A percentile compares a stretch with the other conserved stretches of the same genome.
Conservation (phyloP, 2,888 invertebrate species). For the Temnothorax unifasciatus region DNA sequence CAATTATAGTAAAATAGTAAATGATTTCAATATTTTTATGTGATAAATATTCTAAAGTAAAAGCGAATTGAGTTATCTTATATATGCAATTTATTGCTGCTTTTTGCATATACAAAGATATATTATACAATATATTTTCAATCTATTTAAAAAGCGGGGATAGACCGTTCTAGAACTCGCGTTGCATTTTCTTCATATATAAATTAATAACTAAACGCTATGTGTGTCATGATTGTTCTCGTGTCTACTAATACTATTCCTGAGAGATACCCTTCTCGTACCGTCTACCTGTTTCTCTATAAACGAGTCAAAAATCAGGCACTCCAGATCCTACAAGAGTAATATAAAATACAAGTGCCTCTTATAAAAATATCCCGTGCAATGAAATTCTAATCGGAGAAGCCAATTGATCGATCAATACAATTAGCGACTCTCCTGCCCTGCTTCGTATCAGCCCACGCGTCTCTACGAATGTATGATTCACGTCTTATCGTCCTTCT, state of each 20-base stretch:
- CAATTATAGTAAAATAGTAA: too few species aligned
- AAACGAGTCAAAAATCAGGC: not conserved
- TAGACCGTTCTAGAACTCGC: not conserved
- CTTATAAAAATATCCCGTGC: not conserved
- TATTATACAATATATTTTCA: not conserved
- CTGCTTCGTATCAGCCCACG: not conserved
- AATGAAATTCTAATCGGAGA: slow-evolving; percentile 29
- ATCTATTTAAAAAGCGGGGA: slow-evolving; percentile 28
- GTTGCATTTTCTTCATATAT: not conserved
- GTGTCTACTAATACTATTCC: slow-evolving; percentile 28
- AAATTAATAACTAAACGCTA: not conserved
- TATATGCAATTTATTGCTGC: slow-evolving; percentile 31
- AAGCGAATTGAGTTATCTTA: slow-evolving; percentile 14
- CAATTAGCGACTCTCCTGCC: not conserved
- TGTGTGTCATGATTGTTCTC: not conserved
- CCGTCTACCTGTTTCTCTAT: not conserved
- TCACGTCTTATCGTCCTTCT: slow-evolving; percentile 10
- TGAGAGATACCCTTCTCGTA: slow-evolving; percentile 18
- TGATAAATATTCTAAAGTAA: not conserved
- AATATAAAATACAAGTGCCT: not conserved
- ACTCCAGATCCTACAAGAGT: not conserved
- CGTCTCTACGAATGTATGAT: not conserved
- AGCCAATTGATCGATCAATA: slow-evolving; percentile 9
- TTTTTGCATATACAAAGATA: slow-evolving; percentile 37
- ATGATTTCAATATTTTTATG: slow-evolving; percentile 17